phyloP scores from a whole-genome alignment of 2,113 vertebrate genomes.

The Tetrao urogallus region DNA sequence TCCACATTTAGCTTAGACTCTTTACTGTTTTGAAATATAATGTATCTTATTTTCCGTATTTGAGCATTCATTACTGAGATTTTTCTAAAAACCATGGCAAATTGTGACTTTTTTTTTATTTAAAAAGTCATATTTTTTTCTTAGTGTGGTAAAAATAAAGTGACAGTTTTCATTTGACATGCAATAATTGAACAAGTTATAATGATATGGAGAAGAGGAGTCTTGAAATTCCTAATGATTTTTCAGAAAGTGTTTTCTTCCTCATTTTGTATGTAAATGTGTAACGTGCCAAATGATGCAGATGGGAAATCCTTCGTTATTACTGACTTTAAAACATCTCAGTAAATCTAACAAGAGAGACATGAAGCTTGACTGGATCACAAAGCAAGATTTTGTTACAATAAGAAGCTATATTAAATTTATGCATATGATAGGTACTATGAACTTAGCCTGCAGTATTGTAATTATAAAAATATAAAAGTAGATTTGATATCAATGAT shows the following conservation, averaged over 20 bases:
- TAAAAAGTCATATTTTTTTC: neutral
- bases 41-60: neutral
- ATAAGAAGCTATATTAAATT: neutral
- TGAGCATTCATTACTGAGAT: neutral
- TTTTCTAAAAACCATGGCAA: neutral
- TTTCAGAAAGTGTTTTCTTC: neutral
- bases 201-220: neutral
- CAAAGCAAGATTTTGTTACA: neutral
- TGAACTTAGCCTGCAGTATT: neutral
- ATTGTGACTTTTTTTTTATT: slow-evolving; percentile 11
- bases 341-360: neutral
- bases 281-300: neutral
- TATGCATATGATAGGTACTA: neutral
- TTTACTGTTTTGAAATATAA: neutral
- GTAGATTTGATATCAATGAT: neutral
- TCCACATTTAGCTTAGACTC: neutral
- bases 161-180: neutral
- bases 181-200: neutral
- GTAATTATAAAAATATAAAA: neutral
- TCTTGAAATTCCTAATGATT: neutral
- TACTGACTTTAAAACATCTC: neutral
- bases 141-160: neutral
- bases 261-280: neutral
- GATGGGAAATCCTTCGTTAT: neutral
- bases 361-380: neutral